Evolutionary conservation across 2,113 vertebrate species (phyloP).

Genomic region (Thalassarche chlororhynchos): DNA sequence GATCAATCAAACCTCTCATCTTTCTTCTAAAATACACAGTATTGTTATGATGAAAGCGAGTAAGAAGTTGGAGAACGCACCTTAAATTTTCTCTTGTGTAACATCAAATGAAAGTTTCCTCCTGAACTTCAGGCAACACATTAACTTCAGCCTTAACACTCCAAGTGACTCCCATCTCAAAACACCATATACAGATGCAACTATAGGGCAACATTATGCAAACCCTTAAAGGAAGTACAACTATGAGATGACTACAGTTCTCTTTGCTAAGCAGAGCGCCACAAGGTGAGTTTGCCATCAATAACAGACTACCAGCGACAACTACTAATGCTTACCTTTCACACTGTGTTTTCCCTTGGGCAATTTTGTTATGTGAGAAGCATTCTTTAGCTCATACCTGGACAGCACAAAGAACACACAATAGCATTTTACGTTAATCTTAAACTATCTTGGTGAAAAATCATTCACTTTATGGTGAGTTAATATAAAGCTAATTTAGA

Average conservation of each 20-base stretch:
- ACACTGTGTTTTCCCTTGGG: conserved; percentile 98
- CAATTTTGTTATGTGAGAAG: conserved; percentile 92
- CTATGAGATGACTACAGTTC: background rate
- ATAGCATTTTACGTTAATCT: background rate
- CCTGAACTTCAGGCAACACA: background rate
- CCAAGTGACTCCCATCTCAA: background rate
- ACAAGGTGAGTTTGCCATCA: background rate
- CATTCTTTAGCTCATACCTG: conserved; percentile 97
- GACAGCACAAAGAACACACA: conserved; percentile 34
- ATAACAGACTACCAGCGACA: background rate
- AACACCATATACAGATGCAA: background rate
- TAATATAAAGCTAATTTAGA: background rate
- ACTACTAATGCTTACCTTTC: conserved; percentile 84
- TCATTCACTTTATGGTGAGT: background rate
- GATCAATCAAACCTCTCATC: background rate
- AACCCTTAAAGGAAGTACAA: background rate
- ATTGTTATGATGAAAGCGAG: background rate
- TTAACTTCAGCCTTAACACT: background rate
- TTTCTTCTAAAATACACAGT: background rate
- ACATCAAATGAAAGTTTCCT: background rate
- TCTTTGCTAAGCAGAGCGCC: background rate
- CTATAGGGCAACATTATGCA: background rate
- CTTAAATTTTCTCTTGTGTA: background rate
- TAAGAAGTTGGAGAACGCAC: background rate
- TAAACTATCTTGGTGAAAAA: background rate